phyloP scores from a whole-genome alignment of 1,140 invertebrate species.

The Paramacrobiotus metropolitanus region DNA sequence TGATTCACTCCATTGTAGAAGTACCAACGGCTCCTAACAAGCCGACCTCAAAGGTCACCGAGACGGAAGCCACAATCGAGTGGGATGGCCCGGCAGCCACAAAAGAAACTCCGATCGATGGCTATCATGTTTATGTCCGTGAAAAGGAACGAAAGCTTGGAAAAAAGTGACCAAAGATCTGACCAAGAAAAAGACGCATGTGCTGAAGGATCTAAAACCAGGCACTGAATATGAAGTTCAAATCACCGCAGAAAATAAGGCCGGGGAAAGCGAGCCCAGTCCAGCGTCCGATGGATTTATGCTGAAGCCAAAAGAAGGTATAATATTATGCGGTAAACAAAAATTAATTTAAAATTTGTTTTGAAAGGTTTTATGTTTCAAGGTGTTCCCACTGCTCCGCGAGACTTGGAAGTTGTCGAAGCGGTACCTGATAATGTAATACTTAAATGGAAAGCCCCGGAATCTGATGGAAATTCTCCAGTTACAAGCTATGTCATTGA shows the following conservation, averaged over 20 bases:
- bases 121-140: not conserved
- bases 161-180: not conserved
- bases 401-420: conserved; percentile 53
- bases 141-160: not conserved
- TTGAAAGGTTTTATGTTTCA: too few species aligned
- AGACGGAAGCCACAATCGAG: conserved; percentile 15
- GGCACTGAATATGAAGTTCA: conserved; percentile 86
- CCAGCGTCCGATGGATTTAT: conserved; percentile 50
- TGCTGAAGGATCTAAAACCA: not conserved
- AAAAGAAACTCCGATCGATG: not conserved
- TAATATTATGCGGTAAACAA: not conserved
- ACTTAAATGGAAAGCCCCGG: conserved; percentile 47
- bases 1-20: conserved; percentile 28
- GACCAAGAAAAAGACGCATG: not conserved
- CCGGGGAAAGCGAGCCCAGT: conserved; percentile 75
- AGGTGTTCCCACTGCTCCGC: conserved; percentile 45
- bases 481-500: conserved; percentile 47
- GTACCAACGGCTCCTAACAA: conserved; percentile 39
- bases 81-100: not conserved
- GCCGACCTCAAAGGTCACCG: conserved; percentile 38
- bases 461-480: conserved; percentile 40
- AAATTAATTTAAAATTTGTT: too few species aligned
- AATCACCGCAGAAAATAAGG: conserved; percentile 75
- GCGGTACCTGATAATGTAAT: conserved; percentile 49
- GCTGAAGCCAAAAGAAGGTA: conserved; percentile 50